Evolutionary conservation across 2,888 invertebrate genomes (phyloP), one percentile per base, ranked within the genome.

Genomic region (Mesochorus sp.): DNA sequence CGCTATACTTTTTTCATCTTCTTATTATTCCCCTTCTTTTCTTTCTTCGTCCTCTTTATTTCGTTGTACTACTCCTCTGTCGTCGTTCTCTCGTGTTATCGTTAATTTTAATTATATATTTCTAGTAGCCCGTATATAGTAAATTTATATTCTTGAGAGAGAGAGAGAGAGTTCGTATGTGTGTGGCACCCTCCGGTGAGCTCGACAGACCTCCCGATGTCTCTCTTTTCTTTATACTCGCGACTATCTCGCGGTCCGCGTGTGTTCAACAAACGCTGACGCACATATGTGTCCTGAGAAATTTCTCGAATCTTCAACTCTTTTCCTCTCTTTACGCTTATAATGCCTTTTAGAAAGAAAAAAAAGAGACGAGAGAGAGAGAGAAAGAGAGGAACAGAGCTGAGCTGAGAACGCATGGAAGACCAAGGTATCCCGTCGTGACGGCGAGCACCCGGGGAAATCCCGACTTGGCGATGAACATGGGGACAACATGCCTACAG

Each of bases 91-190:
- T 80, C 87, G 85, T 85, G 88, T 89, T 88, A 87, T 85, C 88
- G 84, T 88, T 88, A 86, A 87, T 88, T 89, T 88, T 87, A 88
- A 88, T 89, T 88, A 88, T 88, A 86, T 85, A 82, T 82, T 82
- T 82, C 82, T 84, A 86, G 83, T 83, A 84, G 83, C 77, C 83
- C 80, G 80, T 84, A 79, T 68, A 68, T 44, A 44, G 67, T 14
- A 14, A 51, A 64, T 51, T n/a, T 12, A 37, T 31, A 51, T 14
- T 31, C 24, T 17, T 19, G 17, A 19, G 6, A 67, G 26, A 39
- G n/a, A 10, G 26, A 6, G 42, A 19, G 19, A 31, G 12, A 17
- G 59, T 19, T 39, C 81, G 80, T 80, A 8, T 37, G 59, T 12
- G 14, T 34, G 59, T 31, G 78, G 78, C 78, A 78, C 73, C 78